phyloP scores from a whole-genome alignment of 2,888 invertebrate species.

The Diaperis boleti region DNA sequence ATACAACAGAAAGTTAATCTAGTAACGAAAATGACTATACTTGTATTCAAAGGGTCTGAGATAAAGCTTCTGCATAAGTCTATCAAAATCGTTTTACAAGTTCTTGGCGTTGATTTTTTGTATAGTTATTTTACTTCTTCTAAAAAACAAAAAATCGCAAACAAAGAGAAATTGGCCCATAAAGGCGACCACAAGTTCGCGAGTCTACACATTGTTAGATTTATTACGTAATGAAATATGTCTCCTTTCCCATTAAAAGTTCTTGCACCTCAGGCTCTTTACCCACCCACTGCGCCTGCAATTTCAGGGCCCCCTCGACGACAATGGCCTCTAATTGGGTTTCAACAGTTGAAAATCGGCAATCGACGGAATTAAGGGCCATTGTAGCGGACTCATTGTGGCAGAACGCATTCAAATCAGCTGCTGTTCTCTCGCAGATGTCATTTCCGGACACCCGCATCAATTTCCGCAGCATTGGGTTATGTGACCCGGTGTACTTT shows the following conservation, averaged over 20 bases:
- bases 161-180: too few relatives aligned
- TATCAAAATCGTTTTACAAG: too few relatives aligned
- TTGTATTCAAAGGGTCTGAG: too few relatives aligned
- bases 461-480: conserved; percentile 11
- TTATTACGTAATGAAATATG: too few relatives aligned
- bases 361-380: conserved; percentile 46
- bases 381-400: conserved; percentile 45
- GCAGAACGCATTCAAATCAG: conserved; percentile 40
- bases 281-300: neutral
- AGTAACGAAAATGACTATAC: too few relatives aligned
- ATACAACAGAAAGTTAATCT: too few relatives aligned
- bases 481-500: conserved; percentile 11
- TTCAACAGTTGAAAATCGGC: conserved; percentile 44
- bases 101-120: too few relatives aligned
- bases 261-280: neutral
- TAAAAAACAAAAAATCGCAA: too few relatives aligned
- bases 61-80: too few relatives aligned
- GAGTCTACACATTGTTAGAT: too few relatives aligned
- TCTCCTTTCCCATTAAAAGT: neutral
- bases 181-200: too few relatives aligned
- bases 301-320: conserved; percentile 20
- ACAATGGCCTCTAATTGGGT: conserved; percentile 48
- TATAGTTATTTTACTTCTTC: too few relatives aligned
- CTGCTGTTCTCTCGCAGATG: conserved; percentile 36
- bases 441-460: conserved; percentile 36